Conservation (phyloP, 2,888 invertebrate genomes). For the Torymus auratus region DNA sequence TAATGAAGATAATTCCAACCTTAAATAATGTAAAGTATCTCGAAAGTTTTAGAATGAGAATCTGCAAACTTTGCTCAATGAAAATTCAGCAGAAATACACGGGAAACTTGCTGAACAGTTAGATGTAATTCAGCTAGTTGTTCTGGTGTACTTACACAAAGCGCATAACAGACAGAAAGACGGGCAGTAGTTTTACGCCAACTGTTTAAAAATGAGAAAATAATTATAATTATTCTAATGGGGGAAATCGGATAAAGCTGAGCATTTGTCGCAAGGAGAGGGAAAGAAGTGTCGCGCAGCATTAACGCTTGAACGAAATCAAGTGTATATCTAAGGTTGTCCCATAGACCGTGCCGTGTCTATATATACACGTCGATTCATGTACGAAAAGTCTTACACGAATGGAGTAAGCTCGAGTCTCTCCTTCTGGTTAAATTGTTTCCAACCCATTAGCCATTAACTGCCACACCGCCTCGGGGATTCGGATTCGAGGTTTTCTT, state of each 20-base stretch:
- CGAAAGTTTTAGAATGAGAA: no score
- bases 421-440: slow-evolving; percentile 69
- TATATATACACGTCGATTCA: slow-evolving; percentile 12
- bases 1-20: no score
- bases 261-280: slow-evolving; percentile 15
- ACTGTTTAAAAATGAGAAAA: no score
- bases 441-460: slow-evolving; percentile 74
- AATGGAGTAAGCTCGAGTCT: slow-evolving; percentile 12
- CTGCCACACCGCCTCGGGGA: slow-evolving; percentile 62
- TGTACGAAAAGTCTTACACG: slow-evolving; percentile 32
- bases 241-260: background rate
- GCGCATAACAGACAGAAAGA: background rate
- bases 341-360: background rate
- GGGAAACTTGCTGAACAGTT: background rate
- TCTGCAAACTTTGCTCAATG: no score
- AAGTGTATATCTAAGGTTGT: slow-evolving; percentile 14
- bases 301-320: slow-evolving; percentile 37
- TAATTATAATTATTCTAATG: background rate
- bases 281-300: slow-evolving; percentile 36
- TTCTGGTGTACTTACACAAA: no score
- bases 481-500: slow-evolving; percentile 69
- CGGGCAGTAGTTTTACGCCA: no score
- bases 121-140: background rate
- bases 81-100: no score
- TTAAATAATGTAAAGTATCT: no score